phyloP scores from a whole-genome alignment of 2,797 vertebrate species.

The Acanthornis magna region DNA sequence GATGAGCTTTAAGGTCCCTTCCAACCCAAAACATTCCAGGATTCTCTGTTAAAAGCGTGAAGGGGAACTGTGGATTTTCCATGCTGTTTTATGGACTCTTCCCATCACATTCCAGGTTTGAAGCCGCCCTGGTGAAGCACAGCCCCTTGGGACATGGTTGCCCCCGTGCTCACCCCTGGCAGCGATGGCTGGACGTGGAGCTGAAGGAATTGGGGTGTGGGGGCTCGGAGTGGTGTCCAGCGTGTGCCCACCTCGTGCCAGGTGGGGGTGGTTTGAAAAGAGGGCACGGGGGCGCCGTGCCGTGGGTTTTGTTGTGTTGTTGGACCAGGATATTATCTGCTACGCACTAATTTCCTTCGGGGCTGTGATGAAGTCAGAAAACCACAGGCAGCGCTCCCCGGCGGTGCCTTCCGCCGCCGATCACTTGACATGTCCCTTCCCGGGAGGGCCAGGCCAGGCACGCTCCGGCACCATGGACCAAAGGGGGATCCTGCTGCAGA shows the following conservation, averaged over 20 bases:
- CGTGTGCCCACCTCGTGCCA: rapidly evolving
- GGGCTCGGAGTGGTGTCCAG: background rate
- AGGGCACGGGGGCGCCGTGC: conserved; percentile 78
- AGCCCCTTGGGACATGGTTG: background rate
- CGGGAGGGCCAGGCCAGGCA: background rate
- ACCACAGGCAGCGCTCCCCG: conserved; percentile 71
- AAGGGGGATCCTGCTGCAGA: conserved; percentile 78
- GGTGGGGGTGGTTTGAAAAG: background rate
- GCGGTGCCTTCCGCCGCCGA: conserved; percentile 60
- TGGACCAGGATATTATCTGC: conserved; percentile 81
- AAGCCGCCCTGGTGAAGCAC: background rate
- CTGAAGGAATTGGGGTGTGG: rapidly evolving
- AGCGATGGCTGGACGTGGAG: rapidly evolving
- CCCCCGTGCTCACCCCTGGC: background rate
- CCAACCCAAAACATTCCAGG: background rate
- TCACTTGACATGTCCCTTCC: conserved; percentile 69
- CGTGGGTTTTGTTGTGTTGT: conserved; percentile 43
- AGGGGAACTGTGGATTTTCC: background rate
- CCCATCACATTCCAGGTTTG: rapidly evolving
- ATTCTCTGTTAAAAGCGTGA: rapidly evolving
- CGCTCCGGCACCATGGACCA: conserved; percentile 79
- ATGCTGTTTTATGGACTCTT: background rate
- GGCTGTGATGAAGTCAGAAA: conserved; percentile 80
- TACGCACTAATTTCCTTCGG: conserved; percentile 85
- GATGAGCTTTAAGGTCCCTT: background rate